Percentiles rank a stretch among this genome's conserved stretches.
Conservation (phyloP, 2,113 vertebrate species). For the Hemiprocne comata region DNA sequence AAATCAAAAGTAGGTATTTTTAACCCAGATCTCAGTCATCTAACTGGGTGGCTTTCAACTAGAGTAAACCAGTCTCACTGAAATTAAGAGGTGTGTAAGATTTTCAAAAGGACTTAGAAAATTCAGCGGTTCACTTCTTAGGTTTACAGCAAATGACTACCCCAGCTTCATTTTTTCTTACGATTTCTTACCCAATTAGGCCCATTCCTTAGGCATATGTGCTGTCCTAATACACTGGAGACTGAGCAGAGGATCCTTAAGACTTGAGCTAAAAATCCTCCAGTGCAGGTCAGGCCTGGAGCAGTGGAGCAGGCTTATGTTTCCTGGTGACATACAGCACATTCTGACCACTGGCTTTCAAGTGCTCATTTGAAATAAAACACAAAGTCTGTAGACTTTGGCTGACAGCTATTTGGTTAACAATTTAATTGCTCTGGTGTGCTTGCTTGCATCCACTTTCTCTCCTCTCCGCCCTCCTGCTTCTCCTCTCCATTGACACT, state of each 20-base stretch:
- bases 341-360: background rate
- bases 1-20: background rate
- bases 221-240: background rate
- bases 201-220: background rate
- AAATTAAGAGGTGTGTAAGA: background rate
- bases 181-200: background rate
- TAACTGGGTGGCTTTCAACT: background rate
- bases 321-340: background rate
- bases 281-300: background rate
- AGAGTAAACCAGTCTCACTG: background rate
- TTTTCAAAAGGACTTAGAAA: background rate
- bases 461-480: background rate
- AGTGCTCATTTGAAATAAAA: background rate
- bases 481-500: background rate
- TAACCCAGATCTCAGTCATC: background rate
- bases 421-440: background rate
- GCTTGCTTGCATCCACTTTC: accelerated
- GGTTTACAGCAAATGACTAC: background rate
- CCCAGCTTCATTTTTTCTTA: background rate
- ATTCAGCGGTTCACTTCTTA: background rate
- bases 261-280: background rate
- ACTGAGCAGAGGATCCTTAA: background rate
- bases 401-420: background rate
- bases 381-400: background rate
- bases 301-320: background rate